Percentiles rank a stretch among this genome's conserved stretches.
Conservation (phyloP, 1,140 invertebrate genomes). For the Heliconius eleuchia region DNA sequence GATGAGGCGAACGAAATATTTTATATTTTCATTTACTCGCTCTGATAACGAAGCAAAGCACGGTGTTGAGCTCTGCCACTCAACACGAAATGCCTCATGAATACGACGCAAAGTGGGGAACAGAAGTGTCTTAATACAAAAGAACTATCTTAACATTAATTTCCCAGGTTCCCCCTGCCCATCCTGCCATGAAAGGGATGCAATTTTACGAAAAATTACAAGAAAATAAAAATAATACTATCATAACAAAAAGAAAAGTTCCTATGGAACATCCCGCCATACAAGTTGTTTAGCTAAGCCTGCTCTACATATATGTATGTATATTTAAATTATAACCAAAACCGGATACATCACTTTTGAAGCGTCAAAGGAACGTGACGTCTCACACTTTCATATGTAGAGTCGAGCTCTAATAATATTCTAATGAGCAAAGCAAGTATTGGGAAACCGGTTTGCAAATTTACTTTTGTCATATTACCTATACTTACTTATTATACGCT, state of each 20-base stretch:
- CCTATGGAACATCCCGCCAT: not conserved
- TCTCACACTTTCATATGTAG: constrained; percentile 31
- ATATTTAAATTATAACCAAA: constrained; percentile 14
- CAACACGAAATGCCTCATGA: too few species aligned
- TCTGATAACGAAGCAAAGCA: too few species aligned
- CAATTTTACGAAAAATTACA: too few species aligned
- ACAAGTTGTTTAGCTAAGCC: constrained; percentile 5
- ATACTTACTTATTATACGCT: not conserved
- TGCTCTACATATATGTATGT: not conserved
- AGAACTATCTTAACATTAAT: too few species aligned
- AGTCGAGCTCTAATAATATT: constrained; percentile 26
- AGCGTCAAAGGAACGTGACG: constrained; percentile 21
- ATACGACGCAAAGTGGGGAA: too few species aligned
- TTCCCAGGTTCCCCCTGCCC: too few species aligned
- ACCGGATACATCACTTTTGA: constrained; percentile 24
- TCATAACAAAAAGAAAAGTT: not conserved
- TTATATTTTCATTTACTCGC: too few species aligned
- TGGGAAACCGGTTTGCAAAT: constrained; percentile 29
- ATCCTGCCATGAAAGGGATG: too few species aligned
- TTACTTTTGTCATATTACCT: constrained; percentile 2
- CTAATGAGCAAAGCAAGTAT: constrained; percentile 24
- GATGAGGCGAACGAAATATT: too few species aligned
- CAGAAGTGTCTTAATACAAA: too few species aligned
- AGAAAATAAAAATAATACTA: not conserved
- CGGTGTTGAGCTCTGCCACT: too few species aligned